Base-by-base conservation (phyloP, 2,888 invertebrate genomes). In the Strigamia transsilvanica region DNA sequence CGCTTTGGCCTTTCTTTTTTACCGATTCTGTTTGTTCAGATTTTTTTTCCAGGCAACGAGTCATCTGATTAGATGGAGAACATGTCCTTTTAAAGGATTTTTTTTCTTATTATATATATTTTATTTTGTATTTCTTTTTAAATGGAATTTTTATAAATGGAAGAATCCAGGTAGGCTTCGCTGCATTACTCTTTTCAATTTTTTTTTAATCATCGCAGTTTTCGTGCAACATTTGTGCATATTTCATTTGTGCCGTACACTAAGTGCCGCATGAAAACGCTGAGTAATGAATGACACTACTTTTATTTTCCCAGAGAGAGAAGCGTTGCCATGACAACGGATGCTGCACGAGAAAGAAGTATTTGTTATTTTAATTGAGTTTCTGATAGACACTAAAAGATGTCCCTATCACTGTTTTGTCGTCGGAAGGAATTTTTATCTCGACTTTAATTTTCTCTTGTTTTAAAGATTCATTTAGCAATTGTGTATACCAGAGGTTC, bases 41-140 rank as follows among this genome's bases (percentile, higher is more conserved):
- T 73, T 73, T 73, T 27, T 73, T 73, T 73, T 73, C 32, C 27
- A 32, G 73, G 73, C 23, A 27, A 73, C 73, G 73, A 73, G 73
- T 73, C 73, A 73, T 73, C 73, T 73, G 73, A 73, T 73, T 73
- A 73, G 73, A 73, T 73, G 73, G 73, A 73, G 73, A 73, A 73
- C 73, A 27, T 73, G 73, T 73, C 73, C 12, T 12, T 56, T 32
- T 73, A 73, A 73, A 73, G 27, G 73, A 27, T 27, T 27, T 73
- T 73, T 6, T 73, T 13, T 73, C 13, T 73, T 13, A 12, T 66
- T 4, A 27, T 7, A n/a, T n/a, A 51, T 51, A n/a, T 66, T 27
- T 66, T 27, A 34, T 34, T 66, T 27, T 73, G 13, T 2, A 27
- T 32, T 73, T 27, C 13, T 32, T 73, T 73, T 73, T 32, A 13